Evolutionary conservation across 2,113 vertebrate species (phyloP).

Genomic region (Daubentonia madagascariensis): DNA sequence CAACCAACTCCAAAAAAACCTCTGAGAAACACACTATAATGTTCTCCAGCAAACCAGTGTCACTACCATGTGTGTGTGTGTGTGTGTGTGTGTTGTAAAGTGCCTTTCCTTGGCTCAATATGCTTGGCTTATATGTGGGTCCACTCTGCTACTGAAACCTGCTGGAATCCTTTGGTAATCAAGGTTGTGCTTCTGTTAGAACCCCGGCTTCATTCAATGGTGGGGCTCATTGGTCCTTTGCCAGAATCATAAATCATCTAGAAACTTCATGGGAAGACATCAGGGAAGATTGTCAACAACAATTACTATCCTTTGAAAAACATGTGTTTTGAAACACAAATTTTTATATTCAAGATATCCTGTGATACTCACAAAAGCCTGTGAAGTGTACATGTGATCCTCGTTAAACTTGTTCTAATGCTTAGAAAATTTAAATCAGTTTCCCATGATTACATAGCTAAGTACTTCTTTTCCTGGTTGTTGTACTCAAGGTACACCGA

Average conservation of each 20-base stretch:
- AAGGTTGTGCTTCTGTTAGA: background rate
- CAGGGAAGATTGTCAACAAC: background rate
- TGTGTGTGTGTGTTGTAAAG: background rate
- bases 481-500: background rate
- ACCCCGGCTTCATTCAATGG: background rate
- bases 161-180: background rate
- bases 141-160: background rate
- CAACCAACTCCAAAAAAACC: background rate
- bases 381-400: fast-evolving
- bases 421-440: background rate
- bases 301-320: background rate
- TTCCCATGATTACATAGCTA: background rate
- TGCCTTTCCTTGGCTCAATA: background rate
- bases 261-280: background rate
- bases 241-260: conserved; percentile 30
- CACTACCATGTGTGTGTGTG: background rate
- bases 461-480: background rate
- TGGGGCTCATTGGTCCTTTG: background rate
- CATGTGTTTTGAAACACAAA: background rate
- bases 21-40: background rate
- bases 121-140: background rate
- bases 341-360: background rate
- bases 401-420: background rate
- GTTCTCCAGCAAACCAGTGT: conserved; percentile 72
- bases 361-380: background rate